Base-by-base conservation (phyloP, 2,797 vertebrate species). In the Tympanoctomys barrerae region DNA sequence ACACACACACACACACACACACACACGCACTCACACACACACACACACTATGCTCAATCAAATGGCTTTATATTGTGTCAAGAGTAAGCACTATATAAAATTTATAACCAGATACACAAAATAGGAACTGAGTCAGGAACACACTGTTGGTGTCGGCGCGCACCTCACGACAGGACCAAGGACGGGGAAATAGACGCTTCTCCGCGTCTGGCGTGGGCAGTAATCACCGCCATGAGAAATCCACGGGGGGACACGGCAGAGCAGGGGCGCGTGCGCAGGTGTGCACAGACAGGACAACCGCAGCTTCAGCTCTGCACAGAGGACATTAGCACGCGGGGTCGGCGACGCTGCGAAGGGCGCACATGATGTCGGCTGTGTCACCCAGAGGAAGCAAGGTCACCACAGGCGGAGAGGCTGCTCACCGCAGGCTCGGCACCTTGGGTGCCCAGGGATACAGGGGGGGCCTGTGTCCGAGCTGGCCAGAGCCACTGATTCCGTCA, bases 21-120 rank as follows among this genome's bases (percentile, higher is more conserved):
- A 64, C 21, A 94, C 22, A 6, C 46, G 22, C 75, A 89, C 1
- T 2, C 28, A 89, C 1, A 3, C 28, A 66, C 54, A 24, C 68
- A 78, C 90, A 81, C 28, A 96, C 24, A 79, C 78, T 91, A 70
- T 90, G 87, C 80, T 91, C 92, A 90, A 89, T 84, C 84, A 87
- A 78, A 85, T 28, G 21, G 13, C 73, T 94, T 95, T 87, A 97
- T 84, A 92, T 4, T 4, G 89, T 90, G 96, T 79, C 95, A 87
- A 97, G 11, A 94, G 96, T 5, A 96, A 97, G 90, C 57, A 73
- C 90, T 61, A 36, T 46, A 80, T 70, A 88, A 81, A 92, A 68
- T 91, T 10, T 26, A 87, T 89, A 95, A 96, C 39, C 95, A 2
- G 78, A 97, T 89, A 97, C 94, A 97, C 97, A 90, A 84, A 97